Evolutionary conservation across 2,888 invertebrate genomes (phyloP).

Genomic region (Electrophaes corylata): DNA sequence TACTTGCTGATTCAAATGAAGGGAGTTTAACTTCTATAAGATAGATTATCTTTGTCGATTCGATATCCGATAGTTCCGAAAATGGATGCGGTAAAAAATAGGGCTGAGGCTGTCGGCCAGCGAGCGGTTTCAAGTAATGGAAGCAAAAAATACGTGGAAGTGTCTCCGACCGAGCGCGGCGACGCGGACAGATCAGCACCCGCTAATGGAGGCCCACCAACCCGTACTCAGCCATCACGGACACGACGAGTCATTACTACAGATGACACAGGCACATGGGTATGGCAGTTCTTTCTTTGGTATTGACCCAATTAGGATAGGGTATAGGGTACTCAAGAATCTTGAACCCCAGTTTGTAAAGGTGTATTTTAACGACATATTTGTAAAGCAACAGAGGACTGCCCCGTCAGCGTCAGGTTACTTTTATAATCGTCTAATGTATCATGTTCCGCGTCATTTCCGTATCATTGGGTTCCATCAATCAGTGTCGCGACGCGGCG

Average conservation of each 20-base stretch:
- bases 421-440: slow-evolving; percentile 3
- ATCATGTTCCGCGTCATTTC: slow-evolving; percentile 9
- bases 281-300: too few species aligned
- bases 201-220: background rate
- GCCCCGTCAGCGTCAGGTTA: slow-evolving; percentile 7
- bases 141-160: slow-evolving; percentile 28
- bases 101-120: slow-evolving; percentile 19
- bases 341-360: too few species aligned
- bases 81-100: slow-evolving; percentile 33
- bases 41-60: background rate
- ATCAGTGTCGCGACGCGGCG: slow-evolving; percentile 8
- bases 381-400: background rate
- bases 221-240: too few species aligned
- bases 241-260: too few species aligned
- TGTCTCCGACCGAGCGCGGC: slow-evolving; percentile 6
- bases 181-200: background rate
- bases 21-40: slow-evolving; percentile 3
- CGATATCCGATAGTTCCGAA: slow-evolving; percentile 17
- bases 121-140: slow-evolving; percentile 24
- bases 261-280: too few species aligned
- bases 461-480: slow-evolving; percentile 8
- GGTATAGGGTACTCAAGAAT: too few species aligned
- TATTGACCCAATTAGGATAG: too few species aligned
- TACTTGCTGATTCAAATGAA: background rate
- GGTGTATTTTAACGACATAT: background rate